Conservation (phyloP, 2,113 vertebrate species). For the Saccopteryx leptura region DNA sequence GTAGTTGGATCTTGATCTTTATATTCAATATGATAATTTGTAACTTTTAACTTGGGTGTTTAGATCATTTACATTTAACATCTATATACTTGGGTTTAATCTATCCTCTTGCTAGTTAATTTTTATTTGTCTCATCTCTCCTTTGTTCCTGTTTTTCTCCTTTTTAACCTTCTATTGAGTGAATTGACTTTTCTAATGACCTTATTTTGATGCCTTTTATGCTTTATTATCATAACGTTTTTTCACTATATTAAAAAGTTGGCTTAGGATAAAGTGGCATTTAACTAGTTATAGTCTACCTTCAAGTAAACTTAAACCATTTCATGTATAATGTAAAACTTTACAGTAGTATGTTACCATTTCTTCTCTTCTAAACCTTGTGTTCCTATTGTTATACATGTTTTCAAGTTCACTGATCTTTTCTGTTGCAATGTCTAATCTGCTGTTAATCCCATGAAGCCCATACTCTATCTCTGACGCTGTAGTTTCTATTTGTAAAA, state of each 20-base stretch:
- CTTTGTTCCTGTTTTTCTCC: neutral
- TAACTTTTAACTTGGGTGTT: neutral
- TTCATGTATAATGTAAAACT: neutral
- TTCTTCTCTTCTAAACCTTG: neutral
- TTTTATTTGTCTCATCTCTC: neutral
- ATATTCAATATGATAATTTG: neutral
- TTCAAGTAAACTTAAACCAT: neutral
- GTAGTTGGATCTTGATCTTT: neutral
- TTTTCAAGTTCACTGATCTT: conserved; percentile 36
- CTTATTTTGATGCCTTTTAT: neutral
- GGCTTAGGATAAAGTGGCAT: neutral
- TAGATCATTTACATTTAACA: neutral
- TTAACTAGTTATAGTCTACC: neutral
- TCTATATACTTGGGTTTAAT: neutral
- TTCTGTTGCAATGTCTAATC: neutral
- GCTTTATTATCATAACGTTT: neutral
- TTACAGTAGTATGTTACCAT: neutral
- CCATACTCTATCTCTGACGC: neutral
- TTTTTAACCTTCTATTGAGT: neutral
- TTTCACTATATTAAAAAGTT: neutral
- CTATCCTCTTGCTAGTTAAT: neutral
- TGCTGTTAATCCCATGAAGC: neutral
- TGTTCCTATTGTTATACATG: neutral
- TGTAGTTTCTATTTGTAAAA: neutral
- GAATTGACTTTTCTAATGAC: neutral